Base-by-base conservation (phyloP, 2,797 vertebrate species). In the Dryobates pubescens region DNA sequence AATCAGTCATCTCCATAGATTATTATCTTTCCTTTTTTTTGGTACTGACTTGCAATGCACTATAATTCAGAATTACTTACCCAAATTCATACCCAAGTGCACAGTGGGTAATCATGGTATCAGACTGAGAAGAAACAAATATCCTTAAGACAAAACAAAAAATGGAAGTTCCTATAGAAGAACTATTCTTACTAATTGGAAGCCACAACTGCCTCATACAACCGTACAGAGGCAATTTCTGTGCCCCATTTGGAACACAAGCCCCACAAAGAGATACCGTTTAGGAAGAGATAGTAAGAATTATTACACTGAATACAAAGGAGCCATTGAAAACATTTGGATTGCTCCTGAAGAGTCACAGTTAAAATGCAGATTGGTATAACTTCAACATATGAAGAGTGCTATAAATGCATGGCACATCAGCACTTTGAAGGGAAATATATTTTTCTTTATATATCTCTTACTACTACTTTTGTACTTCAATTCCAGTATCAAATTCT, bases 61-160 rank as follows among this genome's bases (percentile, higher is more conserved):
- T 92, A 1, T 34, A 78, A 51, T 75, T 90, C 67, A 87, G 51
- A 79, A 88, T 23, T 22, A 26, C 67, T 88, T 75, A 92, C 58
- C 73, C 53, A 69, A 20, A 74, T 86, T 84, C 87, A 78, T 93
- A 24, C 61, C 73, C 2, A 1, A 38, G 19, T 82, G 63, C 41
- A 61, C 30, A 72, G 68, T 29, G n/a, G 49, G n/a, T 38, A 95
- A 88, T 81, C 47, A 74, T 1, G 2, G 47, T 69, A 51, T 58
- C 77, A 87, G 76, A 70, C 3, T 88, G 32, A 70, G 45, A 82
- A 88, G 56, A 89, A 95, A 91, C 34, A 80, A 90, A 76, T 32
- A 57, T 9, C 13, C 18, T 43, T 73, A 77, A 83, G 51, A 92
- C 10, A 43, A 81, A 93, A 91, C 26, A 10, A n/a, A 86, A 80